phyloP scores from a whole-genome alignment of 2,113 vertebrate genomes.

The Sialia sialis region DNA sequence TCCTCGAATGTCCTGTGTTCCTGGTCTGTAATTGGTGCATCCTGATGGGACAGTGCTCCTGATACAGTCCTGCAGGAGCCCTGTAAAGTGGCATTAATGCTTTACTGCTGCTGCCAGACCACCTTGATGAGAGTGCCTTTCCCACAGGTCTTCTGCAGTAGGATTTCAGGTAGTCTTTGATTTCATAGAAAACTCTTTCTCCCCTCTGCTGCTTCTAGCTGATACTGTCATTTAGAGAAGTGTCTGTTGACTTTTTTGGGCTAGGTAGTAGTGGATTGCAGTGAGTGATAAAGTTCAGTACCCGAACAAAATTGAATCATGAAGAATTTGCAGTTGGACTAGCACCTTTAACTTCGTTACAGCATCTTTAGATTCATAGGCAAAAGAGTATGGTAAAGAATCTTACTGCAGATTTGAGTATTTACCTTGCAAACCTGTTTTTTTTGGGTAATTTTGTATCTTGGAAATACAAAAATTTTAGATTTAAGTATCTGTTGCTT shows the following conservation, averaged over 20 bases:
- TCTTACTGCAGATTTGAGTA: neutral
- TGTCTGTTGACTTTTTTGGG: neutral
- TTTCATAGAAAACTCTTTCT: neutral
- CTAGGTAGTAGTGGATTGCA: accelerated
- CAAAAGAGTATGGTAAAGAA: neutral
- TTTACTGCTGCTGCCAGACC: neutral
- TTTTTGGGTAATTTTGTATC: neutral
- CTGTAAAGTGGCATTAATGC: neutral
- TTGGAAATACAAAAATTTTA: neutral
- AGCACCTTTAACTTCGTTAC: neutral
- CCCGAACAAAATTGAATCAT: neutral
- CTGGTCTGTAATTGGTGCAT: neutral
- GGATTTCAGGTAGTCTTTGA: neutral
- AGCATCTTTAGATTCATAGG: neutral
- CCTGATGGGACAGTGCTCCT: neutral
- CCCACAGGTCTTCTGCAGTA: neutral
- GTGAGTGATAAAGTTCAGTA: neutral
- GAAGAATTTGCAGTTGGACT: neutral
- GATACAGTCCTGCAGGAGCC: neutral
- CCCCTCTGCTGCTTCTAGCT: neutral
- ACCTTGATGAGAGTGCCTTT: neutral
- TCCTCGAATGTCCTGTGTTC: neutral
- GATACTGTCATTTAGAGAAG: neutral
- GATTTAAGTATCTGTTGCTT: neutral
- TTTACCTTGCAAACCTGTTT: neutral